Evolutionary conservation across 1,140 invertebrate genomes (phyloP), one percentile per base, ranked within the genome.

Genomic region (Drosophila tsacasi): DNA sequence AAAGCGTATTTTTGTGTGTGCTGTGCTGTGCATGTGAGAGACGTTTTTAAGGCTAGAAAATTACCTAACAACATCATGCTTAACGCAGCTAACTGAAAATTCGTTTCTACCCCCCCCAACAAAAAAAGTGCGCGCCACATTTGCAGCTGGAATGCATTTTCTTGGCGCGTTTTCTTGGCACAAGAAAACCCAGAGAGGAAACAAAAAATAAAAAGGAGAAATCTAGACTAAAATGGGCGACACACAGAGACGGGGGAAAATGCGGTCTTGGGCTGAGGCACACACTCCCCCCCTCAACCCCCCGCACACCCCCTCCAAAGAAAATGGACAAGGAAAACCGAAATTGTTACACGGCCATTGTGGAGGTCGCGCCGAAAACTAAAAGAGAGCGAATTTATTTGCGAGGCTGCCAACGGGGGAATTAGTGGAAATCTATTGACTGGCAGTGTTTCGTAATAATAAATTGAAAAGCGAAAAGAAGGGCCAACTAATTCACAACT

Each of bases 311-410:
- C 7, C 13, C 25, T 17, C 17, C 17, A 23, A 27, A 15, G 32
- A 25, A 25, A 46, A n/a, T 44, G 58, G 15, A 12, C 23, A 58
- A n/a, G 19, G 54, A 64, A 42, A 72, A 63, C 83, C 83, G 76
- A 87, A 87, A 87, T 87, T 83, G 84, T 89, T 83, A 87, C 84
- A 87, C 84, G 84, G 84, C 77, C 84, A 87, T 89, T 89, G 80
- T 74, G 84, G 84, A 87, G 84, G 84, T 90, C 84, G 82, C 67
- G 68, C 80, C 61, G 35, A 25, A 78, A 75, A 68, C 68, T 52
- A 71, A 54, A 71, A 72, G 37, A 75, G 59, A 61, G 46, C 54
- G 35, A 69, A 57, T 55, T 57, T 47, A 71, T 46, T 71, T 68
- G 13, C 37, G 46, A 44, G 72, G 66, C 65, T 81, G 79, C 69